Evolutionary conservation across 2,113 vertebrate genomes (phyloP).

Genomic region (Ovibos moschatus): DNA sequence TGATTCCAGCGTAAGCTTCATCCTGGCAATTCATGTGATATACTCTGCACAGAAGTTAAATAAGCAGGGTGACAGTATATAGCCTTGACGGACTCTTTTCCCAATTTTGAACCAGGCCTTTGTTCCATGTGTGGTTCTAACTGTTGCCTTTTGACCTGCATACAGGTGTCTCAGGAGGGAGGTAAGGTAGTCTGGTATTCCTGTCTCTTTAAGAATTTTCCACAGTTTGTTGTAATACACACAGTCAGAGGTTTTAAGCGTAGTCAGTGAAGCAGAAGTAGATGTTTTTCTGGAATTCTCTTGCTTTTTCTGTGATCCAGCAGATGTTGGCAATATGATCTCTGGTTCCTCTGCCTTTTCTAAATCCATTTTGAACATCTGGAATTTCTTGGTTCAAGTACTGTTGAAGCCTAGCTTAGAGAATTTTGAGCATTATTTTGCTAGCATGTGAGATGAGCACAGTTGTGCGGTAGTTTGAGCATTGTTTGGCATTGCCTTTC

Average conservation of each 20-base stretch:
- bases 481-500: neutral
- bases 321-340: neutral
- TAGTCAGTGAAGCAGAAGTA: neutral
- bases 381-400: neutral
- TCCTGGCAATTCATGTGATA: neutral
- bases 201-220: neutral
- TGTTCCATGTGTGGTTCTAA: neutral
- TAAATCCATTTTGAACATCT: neutral
- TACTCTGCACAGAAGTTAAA: neutral
- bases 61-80: neutral
- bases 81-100: neutral
- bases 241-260: neutral
- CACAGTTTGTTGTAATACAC: neutral
- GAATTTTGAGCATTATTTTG: neutral
- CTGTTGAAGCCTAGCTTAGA: neutral
- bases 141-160: neutral
- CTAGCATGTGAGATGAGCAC: neutral
- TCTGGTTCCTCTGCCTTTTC: neutral
- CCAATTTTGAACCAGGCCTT: neutral
- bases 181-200: neutral
- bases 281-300: neutral
- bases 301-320: neutral
- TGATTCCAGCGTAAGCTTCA: neutral
- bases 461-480: neutral
- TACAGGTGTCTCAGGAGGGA: neutral